A percentile compares a stretch with the other conserved stretches of the same genome.
Evolutionary conservation across 2,888 invertebrate genomes (phyloP).

Genomic region (Athetis lepigone): DNA sequence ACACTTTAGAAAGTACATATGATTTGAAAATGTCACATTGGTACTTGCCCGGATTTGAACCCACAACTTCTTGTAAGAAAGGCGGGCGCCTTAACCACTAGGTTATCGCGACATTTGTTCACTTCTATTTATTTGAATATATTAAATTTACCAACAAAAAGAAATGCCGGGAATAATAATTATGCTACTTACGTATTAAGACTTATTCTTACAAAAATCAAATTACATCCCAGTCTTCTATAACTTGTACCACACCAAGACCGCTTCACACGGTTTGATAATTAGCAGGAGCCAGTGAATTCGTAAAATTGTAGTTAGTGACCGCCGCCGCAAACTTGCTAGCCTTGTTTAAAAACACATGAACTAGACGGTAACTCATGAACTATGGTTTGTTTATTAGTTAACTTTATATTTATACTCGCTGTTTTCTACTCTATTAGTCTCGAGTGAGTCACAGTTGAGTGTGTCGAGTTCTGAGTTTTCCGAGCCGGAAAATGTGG

Average conservation of each 20-base stretch:
- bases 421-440: no score
- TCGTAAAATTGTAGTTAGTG: slow-evolving; percentile 53
- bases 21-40: no score
- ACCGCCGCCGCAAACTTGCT: slow-evolving; percentile 5
- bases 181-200: not conserved
- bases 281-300: slow-evolving; percentile 69
- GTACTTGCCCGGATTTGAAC: no score
- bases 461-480: no score
- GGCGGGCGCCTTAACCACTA: no score
- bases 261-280: slow-evolving; percentile 57
- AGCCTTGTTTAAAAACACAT: slow-evolving; percentile 13
- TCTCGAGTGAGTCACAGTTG: no score
- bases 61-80: no score
- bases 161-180: not conserved
- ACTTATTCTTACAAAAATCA: not conserved
- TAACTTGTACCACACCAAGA: slow-evolving; percentile 11
- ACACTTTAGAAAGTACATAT: no score
- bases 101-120: no score
- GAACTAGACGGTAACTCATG: not conserved
- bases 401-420: no score
- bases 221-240: not conserved
- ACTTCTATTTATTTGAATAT: no score
- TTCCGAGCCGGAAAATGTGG: no score
- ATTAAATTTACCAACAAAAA: not conserved
- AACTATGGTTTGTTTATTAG: not conserved